Evolutionary conservation across 2,113 vertebrate species (phyloP).

Genomic region (Aplodontia rufa): DNA sequence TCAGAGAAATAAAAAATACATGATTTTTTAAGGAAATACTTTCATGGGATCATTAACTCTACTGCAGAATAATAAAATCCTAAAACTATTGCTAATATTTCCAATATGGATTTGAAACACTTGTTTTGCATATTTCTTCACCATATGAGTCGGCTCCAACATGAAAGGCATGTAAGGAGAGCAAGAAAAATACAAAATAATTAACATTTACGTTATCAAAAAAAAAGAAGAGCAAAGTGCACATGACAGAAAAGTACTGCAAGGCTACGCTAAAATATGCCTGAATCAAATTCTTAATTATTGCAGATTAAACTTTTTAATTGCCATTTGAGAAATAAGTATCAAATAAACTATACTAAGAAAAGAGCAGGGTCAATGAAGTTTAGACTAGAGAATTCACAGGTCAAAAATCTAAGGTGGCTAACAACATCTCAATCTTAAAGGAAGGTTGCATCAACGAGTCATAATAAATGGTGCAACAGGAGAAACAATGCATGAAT

Average conservation of each 20-base stretch:
- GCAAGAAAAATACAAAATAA: conserved; percentile 28
- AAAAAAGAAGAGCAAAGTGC: background rate
- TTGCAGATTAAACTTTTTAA: background rate
- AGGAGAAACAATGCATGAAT: background rate
- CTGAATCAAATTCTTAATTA: conserved; percentile 12
- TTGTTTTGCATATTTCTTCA: conserved; percentile 47
- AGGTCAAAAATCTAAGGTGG: background rate
- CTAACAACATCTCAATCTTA: background rate
- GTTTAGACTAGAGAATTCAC: background rate
- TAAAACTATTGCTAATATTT: conserved; percentile 12
- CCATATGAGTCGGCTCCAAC: background rate
- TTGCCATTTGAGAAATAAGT: background rate
- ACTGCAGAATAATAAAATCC: conserved; percentile 17
- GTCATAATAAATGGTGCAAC: background rate
- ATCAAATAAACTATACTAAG: background rate
- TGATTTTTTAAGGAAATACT: conserved; percentile 39
- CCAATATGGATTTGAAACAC: conserved; percentile 22
- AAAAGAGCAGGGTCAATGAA: background rate
- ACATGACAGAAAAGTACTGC: background rate
- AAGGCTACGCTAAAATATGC: background rate
- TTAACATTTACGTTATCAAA: background rate
- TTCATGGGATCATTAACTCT: background rate
- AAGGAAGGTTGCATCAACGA: background rate
- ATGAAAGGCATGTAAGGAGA: conserved; percentile 42
- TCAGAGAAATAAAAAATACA: background rate